phyloP scores from a whole-genome alignment of 1,140 invertebrate species.

The Meloidogyne floridensis region DNA sequence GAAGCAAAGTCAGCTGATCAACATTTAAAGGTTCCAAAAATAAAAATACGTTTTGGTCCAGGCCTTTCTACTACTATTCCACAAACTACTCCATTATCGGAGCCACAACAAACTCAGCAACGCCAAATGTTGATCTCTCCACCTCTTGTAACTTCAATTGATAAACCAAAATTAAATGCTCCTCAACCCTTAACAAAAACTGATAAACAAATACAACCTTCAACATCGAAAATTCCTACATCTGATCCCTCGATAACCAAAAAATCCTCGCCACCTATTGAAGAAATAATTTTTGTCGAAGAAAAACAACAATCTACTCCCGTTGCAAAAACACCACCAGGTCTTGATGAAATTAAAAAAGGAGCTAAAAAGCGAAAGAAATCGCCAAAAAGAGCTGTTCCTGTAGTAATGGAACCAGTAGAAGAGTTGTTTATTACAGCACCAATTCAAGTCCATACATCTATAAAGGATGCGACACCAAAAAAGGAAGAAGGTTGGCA shows the following conservation, averaged over 20 bases:
- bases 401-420: background rate
- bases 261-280: background rate
- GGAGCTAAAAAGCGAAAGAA: background rate
- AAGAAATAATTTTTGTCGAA: background rate
- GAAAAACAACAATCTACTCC: background rate
- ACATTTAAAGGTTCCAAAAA: background rate
- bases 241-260: background rate
- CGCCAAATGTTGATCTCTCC: background rate
- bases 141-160: background rate
- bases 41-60: conserved; percentile 2
- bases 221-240: background rate
- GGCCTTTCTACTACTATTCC: background rate
- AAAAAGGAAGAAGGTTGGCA: background rate
- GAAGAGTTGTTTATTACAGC: background rate
- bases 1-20: background rate
- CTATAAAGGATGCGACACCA: background rate
- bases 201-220: background rate
- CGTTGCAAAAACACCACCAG: background rate
- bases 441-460: background rate
- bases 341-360: background rate
- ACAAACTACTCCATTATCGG: background rate
- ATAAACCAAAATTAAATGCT: background rate
- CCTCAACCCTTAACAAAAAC: background rate
- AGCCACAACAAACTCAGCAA: background rate
- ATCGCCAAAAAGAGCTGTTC: background rate